Conservation (phyloP, 2,888 invertebrate species). For the Drosophila kuntzei region DNA sequence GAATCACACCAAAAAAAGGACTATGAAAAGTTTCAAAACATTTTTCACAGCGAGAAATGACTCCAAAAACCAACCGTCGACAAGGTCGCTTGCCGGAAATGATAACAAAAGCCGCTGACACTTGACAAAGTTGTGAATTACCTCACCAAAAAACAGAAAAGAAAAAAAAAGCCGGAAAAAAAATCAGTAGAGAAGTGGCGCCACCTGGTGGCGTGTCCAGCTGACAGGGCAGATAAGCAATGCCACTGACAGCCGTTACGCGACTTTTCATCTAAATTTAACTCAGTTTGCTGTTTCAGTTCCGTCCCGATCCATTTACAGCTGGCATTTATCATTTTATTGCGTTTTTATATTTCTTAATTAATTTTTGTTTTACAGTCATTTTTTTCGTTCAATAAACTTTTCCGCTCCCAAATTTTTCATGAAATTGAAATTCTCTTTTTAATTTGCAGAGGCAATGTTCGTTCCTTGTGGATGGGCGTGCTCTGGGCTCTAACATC, state of each 20-base stretch:
- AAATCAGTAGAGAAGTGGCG: conserved; percentile 16
- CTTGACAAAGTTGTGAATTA: conserved; percentile 78
- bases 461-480: conserved; percentile 91
- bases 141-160: conserved; percentile 24
- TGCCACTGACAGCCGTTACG: conserved; percentile 38
- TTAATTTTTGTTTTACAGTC: conserved; percentile 53
- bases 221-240: conserved; percentile 66
- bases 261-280: conserved; percentile 63
- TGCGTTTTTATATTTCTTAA: conserved; percentile 50
- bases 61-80: conserved; percentile 29
- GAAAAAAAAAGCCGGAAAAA: background rate
- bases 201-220: conserved; percentile 67
- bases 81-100: conserved; percentile 71
- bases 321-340: conserved; percentile 63
- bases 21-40: conserved; percentile 68
- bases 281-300: conserved; percentile 61
- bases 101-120: conserved; percentile 82
- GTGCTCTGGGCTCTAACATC: conserved; percentile 91
- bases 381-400: conserved; percentile 41
- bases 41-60: conserved; percentile 58
- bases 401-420: conserved; percentile 12
- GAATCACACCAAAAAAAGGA: conserved; percentile 58
- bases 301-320: conserved; percentile 13
- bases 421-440: conserved; percentile 1
- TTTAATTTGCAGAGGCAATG: conserved; percentile 88